Evolutionary conservation across 1,140 invertebrate genomes (phyloP).

Genomic region (Apocrypta bakeri): DNA sequence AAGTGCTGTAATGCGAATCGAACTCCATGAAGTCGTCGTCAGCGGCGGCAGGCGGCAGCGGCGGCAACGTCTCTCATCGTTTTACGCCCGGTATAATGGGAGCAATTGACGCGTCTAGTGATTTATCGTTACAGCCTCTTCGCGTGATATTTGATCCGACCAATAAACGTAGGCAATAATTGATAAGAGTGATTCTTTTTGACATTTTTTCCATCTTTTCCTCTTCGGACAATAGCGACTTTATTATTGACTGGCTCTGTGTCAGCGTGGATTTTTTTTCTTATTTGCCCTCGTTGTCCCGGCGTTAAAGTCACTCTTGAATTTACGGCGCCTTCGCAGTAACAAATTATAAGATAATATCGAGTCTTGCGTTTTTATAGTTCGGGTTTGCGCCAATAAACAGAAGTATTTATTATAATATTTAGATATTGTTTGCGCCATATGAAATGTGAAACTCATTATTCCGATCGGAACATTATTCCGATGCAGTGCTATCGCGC

Average conservation of each 20-base stretch:
- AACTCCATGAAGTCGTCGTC: conserved; percentile 14
- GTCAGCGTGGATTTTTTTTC: background rate
- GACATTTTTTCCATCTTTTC: background rate
- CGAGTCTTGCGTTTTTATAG: background rate
- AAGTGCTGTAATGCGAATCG: background rate
- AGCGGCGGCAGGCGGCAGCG: background rate
- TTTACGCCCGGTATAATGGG: background rate
- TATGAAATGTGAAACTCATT: no score
- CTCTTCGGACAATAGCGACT: background rate
- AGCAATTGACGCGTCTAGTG: conserved; percentile 11
- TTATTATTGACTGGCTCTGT: background rate
- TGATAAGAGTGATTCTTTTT: background rate
- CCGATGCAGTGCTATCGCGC: no score
- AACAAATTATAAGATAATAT: background rate
- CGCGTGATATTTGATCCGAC: conserved; percentile 1
- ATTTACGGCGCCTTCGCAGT: background rate
- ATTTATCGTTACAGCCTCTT: conserved; percentile 12
- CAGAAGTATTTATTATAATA: no score
- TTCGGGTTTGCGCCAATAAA: no score
- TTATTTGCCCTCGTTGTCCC: background rate
- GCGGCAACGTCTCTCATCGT: background rate
- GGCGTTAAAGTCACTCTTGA: background rate
- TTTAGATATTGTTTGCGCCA: no score
- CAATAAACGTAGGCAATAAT: background rate
- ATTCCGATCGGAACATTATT: no score